Conservation (phyloP, 2,888 invertebrate species). For the Caenorhabditis doughertyi region DNA sequence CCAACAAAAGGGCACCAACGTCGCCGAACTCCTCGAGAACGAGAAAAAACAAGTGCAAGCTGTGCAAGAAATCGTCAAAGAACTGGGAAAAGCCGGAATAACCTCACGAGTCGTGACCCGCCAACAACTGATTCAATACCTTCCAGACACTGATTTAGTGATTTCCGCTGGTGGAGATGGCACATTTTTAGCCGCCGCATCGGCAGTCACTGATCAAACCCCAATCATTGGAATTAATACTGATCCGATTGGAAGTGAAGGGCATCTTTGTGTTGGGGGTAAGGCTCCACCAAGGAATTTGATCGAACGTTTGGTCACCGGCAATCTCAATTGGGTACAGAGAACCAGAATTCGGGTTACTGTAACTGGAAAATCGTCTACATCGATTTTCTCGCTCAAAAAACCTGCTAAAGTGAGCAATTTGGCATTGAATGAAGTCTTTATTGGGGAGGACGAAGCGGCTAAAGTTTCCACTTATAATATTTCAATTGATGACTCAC, state of each 20-base stretch:
- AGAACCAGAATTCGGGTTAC: conserved; percentile 93
- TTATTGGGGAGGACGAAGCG: conserved; percentile 95
- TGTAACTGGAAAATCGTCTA: conserved; percentile 83
- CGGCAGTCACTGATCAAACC: conserved; percentile 71
- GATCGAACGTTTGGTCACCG: conserved; percentile 86
- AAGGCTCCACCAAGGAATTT: conserved; percentile 77
- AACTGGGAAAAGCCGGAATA: conserved; percentile 68
- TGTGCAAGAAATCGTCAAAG: conserved; percentile 66
- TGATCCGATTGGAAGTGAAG: conserved; percentile 81
- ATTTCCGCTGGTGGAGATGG: conserved; percentile 82
- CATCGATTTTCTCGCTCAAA: conserved; percentile 82
- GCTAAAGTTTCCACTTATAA: conserved; percentile 85
- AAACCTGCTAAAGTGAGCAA: conserved; percentile 85
- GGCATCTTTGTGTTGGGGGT: conserved; percentile 80
- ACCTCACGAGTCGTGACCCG: conserved; percentile 67
- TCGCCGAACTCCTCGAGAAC: conserved; percentile 62
- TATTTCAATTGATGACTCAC: conserved; percentile 86
- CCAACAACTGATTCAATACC: conserved; percentile 66
- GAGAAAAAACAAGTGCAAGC: conserved; percentile 68
- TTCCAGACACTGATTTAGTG: conserved; percentile 76
- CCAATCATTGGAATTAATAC: conserved; percentile 82
- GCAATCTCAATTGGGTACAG: conserved; percentile 88
- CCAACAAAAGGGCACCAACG: conserved; percentile 62
- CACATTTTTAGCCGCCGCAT: conserved; percentile 81
- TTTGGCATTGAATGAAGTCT: conserved; percentile 97